Base-by-base conservation (phyloP, 1,140 invertebrate genomes). In the Hyposmocoma kahamanoa region DNA sequence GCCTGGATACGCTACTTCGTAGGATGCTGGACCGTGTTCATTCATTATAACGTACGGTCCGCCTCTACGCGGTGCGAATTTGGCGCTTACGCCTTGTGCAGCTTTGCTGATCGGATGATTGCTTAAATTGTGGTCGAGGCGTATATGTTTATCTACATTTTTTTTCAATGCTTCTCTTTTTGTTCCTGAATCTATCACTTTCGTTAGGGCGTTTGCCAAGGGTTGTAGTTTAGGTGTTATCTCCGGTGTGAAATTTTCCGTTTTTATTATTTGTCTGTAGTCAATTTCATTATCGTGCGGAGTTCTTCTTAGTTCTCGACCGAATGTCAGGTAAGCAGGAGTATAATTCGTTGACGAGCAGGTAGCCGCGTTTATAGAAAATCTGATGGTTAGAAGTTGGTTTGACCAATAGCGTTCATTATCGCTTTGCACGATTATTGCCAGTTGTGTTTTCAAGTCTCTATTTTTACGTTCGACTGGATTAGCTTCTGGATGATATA, bases 301-400 rank as follows among this genome's bases (percentile, higher is more conserved):
- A 17, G 59, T 54, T 8, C 59, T 38, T n/a, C n/a, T n/a, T 10
- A 62, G 19, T 41, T 62, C 51, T 21, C 59, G 26, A 6, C 45
- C 57, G 26, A 64, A 65, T 6, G 62, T 78, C 9, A 84, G 24
- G 32, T 72, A 67, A 5, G 80, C 75, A 2, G 83, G 73, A 0
- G 72, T 70, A 38, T 55, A 74, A 9, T 67, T 64, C 0, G 79
- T 0, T 46, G 24, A 28, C 6, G 24, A 28, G 11, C 24, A 28
- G 6, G 11, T 11, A 28, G 24, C 24, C 6, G 24, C 11, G 24
- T 28, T 28, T 11, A 28, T 28, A 28, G 24, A 6, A 28, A 28
- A 28, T 6, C 24, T 6, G 17, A 62, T 47, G 9, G 64, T 50
- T 22, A 72, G 57, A 84, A 0, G 59, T 45, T 17, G 68, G 59